Base-by-base conservation (phyloP, 2,888 invertebrate genomes). In the Atrina japonica region DNA sequence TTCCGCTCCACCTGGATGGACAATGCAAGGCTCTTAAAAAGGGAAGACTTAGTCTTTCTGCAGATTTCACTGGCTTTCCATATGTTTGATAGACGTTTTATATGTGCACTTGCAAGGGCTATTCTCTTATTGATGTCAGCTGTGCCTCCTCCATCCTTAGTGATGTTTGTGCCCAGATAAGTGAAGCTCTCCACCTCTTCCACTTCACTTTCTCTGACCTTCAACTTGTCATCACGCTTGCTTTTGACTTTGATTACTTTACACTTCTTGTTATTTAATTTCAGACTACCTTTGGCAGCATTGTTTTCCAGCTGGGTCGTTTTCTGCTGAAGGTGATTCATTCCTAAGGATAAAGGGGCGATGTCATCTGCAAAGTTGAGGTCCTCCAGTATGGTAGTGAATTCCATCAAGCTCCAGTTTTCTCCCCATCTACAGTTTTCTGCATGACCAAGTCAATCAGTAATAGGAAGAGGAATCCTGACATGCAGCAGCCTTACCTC, bases 81-180 rank as follows among this genome's bases (percentile, higher is more conserved):
- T 14, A 5, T 52, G 27, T 52, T 52, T 11, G 27, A 0, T 52
- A 29, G 14, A 14, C 29, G 3, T 18, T n/a, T 52, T 16, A 52
- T 29, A 3, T 11, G 16, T 25, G 1, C 9, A 9, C 14, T 27
- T 11, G 52, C 52, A 14, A 52, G 16, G 14, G 52, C 25, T 52
- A 3, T n/a, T n/a, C n/a, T 52, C 52, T 52, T 52, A 14, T 9
- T 52, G 25, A 52, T 52, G 52, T 23, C 52, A 52, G n/a, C 52
- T 2, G 27, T 52, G 3, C 52, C 25, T 21, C 50, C 50, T 0
- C 50, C 25, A 16, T 23, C 27, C 27, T 23, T 52, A 14, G 1
- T 52, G 23, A 52, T 29, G 29, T 52, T 21, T 25, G 25, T 2
- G 3, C 14, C 29, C 52, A 52, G 25, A n/a, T 7, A 6, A 0